Conservation (phyloP, 1,140 invertebrate genomes). For the Homalodisca vitripennis region DNA sequence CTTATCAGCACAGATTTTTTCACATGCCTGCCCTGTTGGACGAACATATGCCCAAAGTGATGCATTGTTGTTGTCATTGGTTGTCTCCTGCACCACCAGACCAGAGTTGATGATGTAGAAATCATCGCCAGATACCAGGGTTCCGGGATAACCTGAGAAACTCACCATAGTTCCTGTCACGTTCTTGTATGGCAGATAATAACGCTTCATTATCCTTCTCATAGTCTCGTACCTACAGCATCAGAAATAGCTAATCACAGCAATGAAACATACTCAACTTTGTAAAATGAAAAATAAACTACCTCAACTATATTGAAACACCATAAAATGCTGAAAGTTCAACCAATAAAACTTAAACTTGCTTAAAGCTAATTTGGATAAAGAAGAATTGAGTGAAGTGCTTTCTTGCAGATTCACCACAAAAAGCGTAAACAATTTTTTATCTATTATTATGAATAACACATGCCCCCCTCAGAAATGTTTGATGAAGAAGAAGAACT, state of each 20-base stretch:
- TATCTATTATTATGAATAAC: too few species aligned
- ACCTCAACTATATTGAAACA: background rate
- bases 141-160: constrained; percentile 67
- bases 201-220: constrained; percentile 65
- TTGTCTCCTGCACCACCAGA: constrained; percentile 68
- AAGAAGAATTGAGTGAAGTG: background rate
- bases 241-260: background rate
- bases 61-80: constrained; percentile 67
- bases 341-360: background rate
- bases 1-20: too few species aligned
- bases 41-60: constrained; percentile 59
- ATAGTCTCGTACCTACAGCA: constrained; percentile 55
- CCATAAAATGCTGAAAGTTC: background rate
- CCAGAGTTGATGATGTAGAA: constrained; percentile 66
- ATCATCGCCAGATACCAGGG: constrained; percentile 64
- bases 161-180: constrained; percentile 55
- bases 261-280: background rate
- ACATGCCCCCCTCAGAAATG: too few species aligned
- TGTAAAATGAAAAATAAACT: background rate
- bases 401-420: background rate
- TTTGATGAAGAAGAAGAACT: too few species aligned
- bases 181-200: constrained; percentile 55
- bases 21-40: constrained; percentile 50
- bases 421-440: too few species aligned
- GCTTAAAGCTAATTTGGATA: too few species aligned